A percentile compares a stretch with the other conserved stretches of the same genome.
Conservation (phyloP, 1,140 invertebrate species). For the Paralvinella palmiformis region DNA sequence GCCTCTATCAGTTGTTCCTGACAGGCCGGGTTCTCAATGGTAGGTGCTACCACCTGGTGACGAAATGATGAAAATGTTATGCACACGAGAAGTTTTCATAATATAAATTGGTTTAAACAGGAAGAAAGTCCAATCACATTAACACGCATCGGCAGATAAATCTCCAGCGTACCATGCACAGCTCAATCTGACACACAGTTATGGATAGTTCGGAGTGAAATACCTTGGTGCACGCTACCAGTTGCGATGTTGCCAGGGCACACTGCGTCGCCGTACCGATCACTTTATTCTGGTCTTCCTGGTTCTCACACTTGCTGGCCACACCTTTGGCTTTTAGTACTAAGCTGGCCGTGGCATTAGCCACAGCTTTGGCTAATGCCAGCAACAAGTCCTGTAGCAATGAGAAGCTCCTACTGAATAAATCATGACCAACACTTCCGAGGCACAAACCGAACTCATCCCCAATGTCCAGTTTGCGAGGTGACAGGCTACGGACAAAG, state of each 20-base stretch:
- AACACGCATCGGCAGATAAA: no score
- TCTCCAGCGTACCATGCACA: no score
- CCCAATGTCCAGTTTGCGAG: no score
- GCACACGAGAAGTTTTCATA: no score
- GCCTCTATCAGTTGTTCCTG: conserved; percentile 90
- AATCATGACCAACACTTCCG: no score
- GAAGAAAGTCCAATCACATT: no score
- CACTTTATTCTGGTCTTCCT: conserved; percentile 63
- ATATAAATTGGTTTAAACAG: no score
- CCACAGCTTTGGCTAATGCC: conserved; percentile 47
- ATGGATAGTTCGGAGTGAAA: neutral
- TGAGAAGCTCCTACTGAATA: neutral
- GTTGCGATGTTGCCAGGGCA: conserved; percentile 91
- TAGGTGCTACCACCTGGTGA: conserved; percentile 57
- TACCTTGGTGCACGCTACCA: conserved; percentile 94
- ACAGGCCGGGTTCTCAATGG: conserved; percentile 81
- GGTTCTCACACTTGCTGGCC: conserved; percentile 58
- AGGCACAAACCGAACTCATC: no score
- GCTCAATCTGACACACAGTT: no score
- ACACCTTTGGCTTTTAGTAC: conserved; percentile 53
- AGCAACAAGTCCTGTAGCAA: conserved; percentile 41
- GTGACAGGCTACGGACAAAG: no score
- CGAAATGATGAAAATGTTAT: no score
- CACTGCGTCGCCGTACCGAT: conserved; percentile 93
- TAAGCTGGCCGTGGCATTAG: conserved; percentile 48